Conservation (phyloP, 1,140 invertebrate genomes). For the Drosophila arawakana region DNA sequence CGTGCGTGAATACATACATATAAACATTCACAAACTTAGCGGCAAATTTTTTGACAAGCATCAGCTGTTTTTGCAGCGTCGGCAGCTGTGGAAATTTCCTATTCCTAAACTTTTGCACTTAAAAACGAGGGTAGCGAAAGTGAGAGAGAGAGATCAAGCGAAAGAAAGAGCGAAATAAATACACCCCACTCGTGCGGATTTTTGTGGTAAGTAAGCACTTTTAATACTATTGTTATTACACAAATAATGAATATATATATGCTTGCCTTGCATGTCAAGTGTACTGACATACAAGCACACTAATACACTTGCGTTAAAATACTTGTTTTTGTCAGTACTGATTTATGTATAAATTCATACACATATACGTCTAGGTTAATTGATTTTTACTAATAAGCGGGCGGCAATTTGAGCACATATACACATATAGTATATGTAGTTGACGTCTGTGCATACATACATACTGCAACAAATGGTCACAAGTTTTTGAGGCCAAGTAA, state of each 20-base stretch:
- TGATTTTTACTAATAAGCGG: constrained; percentile 59
- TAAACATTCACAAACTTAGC: constrained; percentile 11
- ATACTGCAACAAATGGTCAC: constrained; percentile 40
- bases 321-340: not conserved
- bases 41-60: constrained; percentile 61
- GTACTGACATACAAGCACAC: constrained; percentile 2
- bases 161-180: constrained; percentile 16
- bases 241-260: not conserved
- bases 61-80: constrained; percentile 69
- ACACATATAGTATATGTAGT: not conserved
- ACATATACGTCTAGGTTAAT: constrained; percentile 31
- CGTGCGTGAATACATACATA: constrained; percentile 10
- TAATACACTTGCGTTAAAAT: constrained; percentile 6
- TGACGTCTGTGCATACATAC: constrained; percentile 1
- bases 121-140: constrained; percentile 10
- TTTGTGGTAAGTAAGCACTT: constrained; percentile 56
- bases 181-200: constrained; percentile 17
- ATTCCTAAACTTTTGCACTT: constrained; percentile 44
- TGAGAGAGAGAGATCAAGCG: constrained; percentile 18
- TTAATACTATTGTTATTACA: constrained; percentile 37
- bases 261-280: constrained; percentile 35
- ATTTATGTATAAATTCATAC: constrained; percentile 9
- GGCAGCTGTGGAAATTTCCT: constrained; percentile 68
- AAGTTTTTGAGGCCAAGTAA: constrained; percentile 65
- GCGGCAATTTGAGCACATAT: constrained; percentile 30